Evolutionary conservation across 2,113 vertebrate species (phyloP), one percentile per base, ranked within the genome.

Genomic region (Sander lucioperca): DNA sequence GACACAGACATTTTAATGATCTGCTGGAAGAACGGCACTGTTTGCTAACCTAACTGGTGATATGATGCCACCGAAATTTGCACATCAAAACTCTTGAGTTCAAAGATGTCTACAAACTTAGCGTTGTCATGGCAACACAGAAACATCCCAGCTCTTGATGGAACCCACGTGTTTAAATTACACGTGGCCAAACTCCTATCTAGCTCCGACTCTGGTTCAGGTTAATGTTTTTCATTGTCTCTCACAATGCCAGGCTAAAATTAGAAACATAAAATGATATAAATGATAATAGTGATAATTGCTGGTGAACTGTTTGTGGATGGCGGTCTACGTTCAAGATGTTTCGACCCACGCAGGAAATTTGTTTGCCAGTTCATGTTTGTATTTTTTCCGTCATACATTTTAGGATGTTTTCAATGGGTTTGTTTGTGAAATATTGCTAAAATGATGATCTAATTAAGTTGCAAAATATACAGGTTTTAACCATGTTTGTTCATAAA

Each of bases 291-390:
- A 67, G 45, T 61, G 9, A 61, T 80, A 21, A 63, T 25, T 67
- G 76, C 47, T 82, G 51, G 30, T 76, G 48, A 82, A 82, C 62
- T 68, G 70, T 57, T 57, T 81, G 50, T 79, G 67, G 45, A 77
- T 79, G n/a, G 72, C 8, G 57, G 59, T 48, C 15, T 25, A 23
- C 3, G 6, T 70, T 27, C n/a, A 48, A 53, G 33, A 59, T 54
- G 70, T 78, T 74, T 39, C n/a, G 2, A 43, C 71, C 33, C 54
- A 21, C 2, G 12, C 12, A 13, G 23, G 50, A 50, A 27, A n/a
- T 57, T 15, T 58, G 48, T 77, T 36, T 73, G 8, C 18, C 14
- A 25, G 63, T 48, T 66, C 43, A 66, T 66, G 63, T 66, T 66
- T 80, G 33, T 48, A 19, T 50, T 72, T 47, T 62, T 48, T 16